Evolutionary conservation across 2,888 invertebrate genomes (phyloP).

Genomic region (Scaptomyza flava): DNA sequence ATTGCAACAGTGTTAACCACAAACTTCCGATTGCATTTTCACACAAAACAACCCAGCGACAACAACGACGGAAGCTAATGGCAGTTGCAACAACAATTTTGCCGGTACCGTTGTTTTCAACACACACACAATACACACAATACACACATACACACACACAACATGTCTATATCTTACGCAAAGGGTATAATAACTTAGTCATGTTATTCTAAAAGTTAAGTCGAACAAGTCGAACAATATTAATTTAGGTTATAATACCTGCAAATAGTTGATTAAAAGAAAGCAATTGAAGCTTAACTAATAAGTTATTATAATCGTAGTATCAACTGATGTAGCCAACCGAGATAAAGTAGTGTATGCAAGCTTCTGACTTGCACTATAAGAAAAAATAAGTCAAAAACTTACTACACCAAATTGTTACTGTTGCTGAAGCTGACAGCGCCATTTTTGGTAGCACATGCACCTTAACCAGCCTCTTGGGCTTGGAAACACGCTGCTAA

Average conservation of each 20-base stretch:
- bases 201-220: background rate
- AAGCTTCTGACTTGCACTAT: background rate
- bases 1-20: constrained; percentile 65
- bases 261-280: background rate
- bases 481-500: too few relatives aligned
- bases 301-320: background rate
- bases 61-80: constrained; percentile 34
- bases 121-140: constrained; percentile 5
- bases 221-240: background rate
- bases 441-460: constrained; percentile 43
- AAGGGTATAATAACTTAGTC: constrained; percentile 14
- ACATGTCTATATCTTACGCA: background rate
- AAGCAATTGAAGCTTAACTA: background rate
- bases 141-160: background rate
- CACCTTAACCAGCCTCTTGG: constrained; percentile 18
- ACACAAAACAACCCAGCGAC: constrained; percentile 37
- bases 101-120: constrained; percentile 5
- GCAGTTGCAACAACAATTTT: constrained; percentile 13
- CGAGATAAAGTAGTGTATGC: background rate
- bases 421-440: constrained; percentile 15
- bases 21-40: constrained; percentile 66
- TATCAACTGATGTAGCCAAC: background rate
- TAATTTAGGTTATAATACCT: background rate
- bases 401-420: constrained; percentile 7
- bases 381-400: background rate